Evolutionary conservation across 2,888 invertebrate species (phyloP).

Genomic region (Caenorhabditis becei): DNA sequence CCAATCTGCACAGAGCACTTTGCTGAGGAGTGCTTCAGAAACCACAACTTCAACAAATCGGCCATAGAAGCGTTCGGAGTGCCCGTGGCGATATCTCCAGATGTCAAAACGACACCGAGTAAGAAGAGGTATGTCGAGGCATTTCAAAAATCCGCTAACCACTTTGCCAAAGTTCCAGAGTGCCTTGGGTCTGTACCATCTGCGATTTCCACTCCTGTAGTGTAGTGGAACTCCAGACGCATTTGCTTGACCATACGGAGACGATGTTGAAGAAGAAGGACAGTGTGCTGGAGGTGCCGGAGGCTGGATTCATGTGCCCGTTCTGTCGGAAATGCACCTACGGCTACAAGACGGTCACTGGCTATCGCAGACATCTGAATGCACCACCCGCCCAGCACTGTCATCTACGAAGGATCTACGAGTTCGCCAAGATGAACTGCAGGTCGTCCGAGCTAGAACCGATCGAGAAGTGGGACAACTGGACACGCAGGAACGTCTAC

Average conservation of each 20-base stretch:
- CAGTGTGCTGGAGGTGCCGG: slow-evolving; percentile 27
- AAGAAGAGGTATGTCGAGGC: slow-evolving; percentile 57
- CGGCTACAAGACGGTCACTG: slow-evolving; percentile 72
- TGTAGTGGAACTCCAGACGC: slow-evolving; percentile 59
- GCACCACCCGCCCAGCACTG: slow-evolving; percentile 67
- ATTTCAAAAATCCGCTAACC: not conserved
- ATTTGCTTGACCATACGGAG: slow-evolving; percentile 61
- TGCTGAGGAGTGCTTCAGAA: slow-evolving; percentile 71
- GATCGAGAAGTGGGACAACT: slow-evolving; percentile 63
- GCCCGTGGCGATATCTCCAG: slow-evolving; percentile 63
- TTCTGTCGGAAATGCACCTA: slow-evolving; percentile 75
- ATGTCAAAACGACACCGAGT: slow-evolving; percentile 66
- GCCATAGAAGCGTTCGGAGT: slow-evolving; percentile 74
- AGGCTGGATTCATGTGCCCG: slow-evolving; percentile 70
- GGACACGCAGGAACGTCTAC: slow-evolving; percentile 70
- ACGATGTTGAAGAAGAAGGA: slow-evolving; percentile 56
- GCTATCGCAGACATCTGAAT: slow-evolving; percentile 68
- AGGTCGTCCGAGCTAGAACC: slow-evolving; percentile 65
- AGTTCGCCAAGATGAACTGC: slow-evolving; percentile 69
- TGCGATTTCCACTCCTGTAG: slow-evolving; percentile 67
- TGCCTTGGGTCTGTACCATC: slow-evolving; percentile 73
- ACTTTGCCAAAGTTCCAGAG: slow-evolving; percentile 56
- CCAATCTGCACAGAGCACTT: slow-evolving; percentile 74
- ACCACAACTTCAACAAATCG: slow-evolving; percentile 69
- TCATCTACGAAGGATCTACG: slow-evolving; percentile 67